Conservation (phyloP, 2,797 vertebrate genomes). For the Propithecus perrieri region DNA sequence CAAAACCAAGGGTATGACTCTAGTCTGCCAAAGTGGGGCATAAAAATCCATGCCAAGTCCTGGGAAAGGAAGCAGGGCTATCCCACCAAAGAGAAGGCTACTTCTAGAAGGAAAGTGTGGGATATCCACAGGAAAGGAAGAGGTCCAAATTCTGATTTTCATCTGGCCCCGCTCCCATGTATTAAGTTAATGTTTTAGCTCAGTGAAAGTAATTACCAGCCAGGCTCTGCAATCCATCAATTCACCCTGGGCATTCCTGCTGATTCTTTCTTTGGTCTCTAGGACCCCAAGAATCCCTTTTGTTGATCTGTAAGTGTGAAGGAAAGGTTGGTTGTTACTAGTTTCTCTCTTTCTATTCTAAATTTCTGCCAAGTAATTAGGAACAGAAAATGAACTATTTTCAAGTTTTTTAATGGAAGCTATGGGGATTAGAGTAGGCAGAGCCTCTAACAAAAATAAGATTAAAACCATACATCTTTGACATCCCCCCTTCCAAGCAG, state of each 20-base stretch:
- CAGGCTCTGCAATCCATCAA: constrained; percentile 66
- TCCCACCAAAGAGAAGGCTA: constrained; percentile 13
- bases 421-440: constrained; percentile 35
- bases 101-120: neutral
- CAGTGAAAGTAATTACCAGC: constrained; percentile 74
- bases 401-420: constrained; percentile 55
- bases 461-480: constrained; percentile 73
- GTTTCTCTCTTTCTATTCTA: constrained; percentile 62
- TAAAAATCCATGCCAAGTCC: constrained; percentile 4
- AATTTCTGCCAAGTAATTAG: constrained; percentile 76
- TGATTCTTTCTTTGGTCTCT: constrained; percentile 74
- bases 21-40: neutral
- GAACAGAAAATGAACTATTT: constrained; percentile 73
- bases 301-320: constrained; percentile 71
- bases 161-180: constrained; percentile 48
- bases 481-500: constrained; percentile 22
- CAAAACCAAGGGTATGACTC: constrained; percentile 1
- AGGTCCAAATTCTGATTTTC: constrained; percentile 42
- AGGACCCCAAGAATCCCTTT: constrained; percentile 75
- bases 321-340: constrained; percentile 67
- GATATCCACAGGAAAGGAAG: neutral
- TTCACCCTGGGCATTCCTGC: constrained; percentile 63
- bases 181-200: constrained; percentile 68
- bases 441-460: constrained; percentile 63
- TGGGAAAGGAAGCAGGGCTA: neutral